Conservation (phyloP, 2,113 vertebrate genomes). For the Vimba vimba region DNA sequence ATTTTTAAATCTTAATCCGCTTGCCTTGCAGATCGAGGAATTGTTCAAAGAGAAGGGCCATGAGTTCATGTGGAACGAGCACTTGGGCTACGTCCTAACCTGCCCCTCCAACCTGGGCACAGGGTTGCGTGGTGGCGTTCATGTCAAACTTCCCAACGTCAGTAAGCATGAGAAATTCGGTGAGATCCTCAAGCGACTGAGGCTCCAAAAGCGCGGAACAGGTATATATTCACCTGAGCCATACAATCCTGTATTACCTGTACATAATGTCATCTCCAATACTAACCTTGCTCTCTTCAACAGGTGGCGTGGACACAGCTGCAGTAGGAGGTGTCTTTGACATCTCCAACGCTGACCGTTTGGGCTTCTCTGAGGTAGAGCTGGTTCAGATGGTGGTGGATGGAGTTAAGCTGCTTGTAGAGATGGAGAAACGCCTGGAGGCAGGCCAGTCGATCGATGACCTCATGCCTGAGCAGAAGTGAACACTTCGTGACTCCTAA, state of each 20-base stretch:
- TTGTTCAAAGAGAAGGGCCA: constrained; percentile 91
- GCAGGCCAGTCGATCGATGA: constrained; percentile 86
- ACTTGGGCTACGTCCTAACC: constrained; percentile 92
- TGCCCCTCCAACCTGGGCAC: constrained; percentile 97
- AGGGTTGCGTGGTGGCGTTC: constrained; percentile 90
- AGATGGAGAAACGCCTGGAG: constrained; percentile 93
- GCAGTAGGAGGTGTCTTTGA: constrained; percentile 95
- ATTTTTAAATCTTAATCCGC: background rate
- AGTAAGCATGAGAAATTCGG: constrained; percentile 90
- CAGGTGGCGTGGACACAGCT: constrained; percentile 94
- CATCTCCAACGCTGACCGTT: constrained; percentile 92
- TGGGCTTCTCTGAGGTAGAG: constrained; percentile 96
- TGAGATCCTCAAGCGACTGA: constrained; percentile 86
- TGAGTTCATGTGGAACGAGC: constrained; percentile 96
- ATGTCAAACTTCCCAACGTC: constrained; percentile 89
- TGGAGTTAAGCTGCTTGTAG: constrained; percentile 88
- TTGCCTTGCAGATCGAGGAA: constrained; percentile 81
- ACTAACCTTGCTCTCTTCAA: background rate
- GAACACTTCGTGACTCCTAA: constrained; percentile 64
- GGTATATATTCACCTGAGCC: constrained; percentile 69
- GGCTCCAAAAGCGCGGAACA: constrained; percentile 96
- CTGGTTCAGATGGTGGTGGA: constrained; percentile 98
- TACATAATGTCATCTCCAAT: background rate
- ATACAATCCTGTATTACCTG: background rate
- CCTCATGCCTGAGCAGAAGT: constrained; percentile 94